A percentile compares a stretch with the other conserved stretches of the same genome.
Evolutionary conservation across 1,140 invertebrate species (phyloP).

Genomic region (Leptinotarsa texana): DNA sequence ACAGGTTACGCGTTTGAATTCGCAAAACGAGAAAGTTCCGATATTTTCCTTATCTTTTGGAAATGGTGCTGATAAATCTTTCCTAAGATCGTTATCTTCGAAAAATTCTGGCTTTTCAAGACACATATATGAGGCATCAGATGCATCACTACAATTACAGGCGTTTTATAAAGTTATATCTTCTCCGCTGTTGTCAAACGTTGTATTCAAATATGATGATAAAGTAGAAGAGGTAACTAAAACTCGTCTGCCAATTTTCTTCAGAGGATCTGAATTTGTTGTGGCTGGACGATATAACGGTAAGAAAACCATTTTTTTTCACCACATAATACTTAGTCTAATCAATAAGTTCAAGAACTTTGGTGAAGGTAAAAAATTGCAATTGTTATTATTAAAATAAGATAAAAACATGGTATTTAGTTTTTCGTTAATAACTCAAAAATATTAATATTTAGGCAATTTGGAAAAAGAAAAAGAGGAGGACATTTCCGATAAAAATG

Average conservation of each 20-base stretch:
- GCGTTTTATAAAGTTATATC: slow-evolving; percentile 72
- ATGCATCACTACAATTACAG: slow-evolving; percentile 68
- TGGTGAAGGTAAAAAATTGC: too few relatives aligned
- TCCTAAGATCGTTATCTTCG: slow-evolving; percentile 65
- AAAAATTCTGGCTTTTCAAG: slow-evolving; percentile 68
- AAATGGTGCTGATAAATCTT: slow-evolving; percentile 65
- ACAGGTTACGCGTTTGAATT: neutral
- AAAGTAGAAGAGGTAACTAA: slow-evolving; percentile 54
- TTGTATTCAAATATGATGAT: slow-evolving; percentile 65
- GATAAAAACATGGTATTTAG: too few relatives aligned
- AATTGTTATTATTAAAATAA: too few relatives aligned
- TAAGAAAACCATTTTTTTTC: neutral
- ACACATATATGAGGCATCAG: slow-evolving; percentile 71
- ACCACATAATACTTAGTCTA: too few relatives aligned
- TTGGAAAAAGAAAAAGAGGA: too few relatives aligned
- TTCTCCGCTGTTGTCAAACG: slow-evolving; percentile 67
- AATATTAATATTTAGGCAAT: too few relatives aligned
- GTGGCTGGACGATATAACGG: slow-evolving; percentile 59
- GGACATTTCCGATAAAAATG: too few relatives aligned
- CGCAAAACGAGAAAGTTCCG: slow-evolving; percentile 45
- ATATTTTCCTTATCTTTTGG: slow-evolving; percentile 72
- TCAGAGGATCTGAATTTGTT: slow-evolving; percentile 62
- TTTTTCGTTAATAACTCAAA: too few relatives aligned
- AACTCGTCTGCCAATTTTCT: slow-evolving; percentile 59
- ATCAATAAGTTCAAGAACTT: too few relatives aligned